These are phyloP conservation scores for Diaphora mendica DNA, from an alignment of 2,888 invertebrate species.

Conservation along the genomic window DNA sequence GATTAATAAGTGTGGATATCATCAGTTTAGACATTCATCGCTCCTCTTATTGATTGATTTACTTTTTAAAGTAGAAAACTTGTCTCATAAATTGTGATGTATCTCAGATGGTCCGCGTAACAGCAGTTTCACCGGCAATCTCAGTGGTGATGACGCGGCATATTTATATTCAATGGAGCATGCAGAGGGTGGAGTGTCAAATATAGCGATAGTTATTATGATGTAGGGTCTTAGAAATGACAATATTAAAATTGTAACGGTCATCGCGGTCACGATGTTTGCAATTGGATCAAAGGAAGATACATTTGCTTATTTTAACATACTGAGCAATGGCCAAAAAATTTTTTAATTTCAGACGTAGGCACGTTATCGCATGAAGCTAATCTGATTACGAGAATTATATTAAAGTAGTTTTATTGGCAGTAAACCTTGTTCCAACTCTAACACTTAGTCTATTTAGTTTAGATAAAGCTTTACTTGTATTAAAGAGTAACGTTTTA, in stretches of 20 bases:
- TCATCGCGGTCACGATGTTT: background rate
- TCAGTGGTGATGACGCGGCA: constrained; percentile 71
- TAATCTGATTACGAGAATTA: too few relatives aligned
- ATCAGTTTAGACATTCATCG: background rate
- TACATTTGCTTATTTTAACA: too few relatives aligned
- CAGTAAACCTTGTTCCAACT: too few relatives aligned
- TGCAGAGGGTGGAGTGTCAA: constrained; percentile 36
- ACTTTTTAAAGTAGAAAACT: constrained; percentile 9
- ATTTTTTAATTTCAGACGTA: too few relatives aligned
- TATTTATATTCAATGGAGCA: constrained; percentile 67
- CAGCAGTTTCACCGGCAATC: constrained; percentile 69
- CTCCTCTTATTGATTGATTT: background rate
- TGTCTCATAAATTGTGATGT: constrained; percentile 32
- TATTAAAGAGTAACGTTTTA: too few relatives aligned
- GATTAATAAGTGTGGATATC: background rate
- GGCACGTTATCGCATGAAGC: too few relatives aligned
- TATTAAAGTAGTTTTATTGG: too few relatives aligned
- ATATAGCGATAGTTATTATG: constrained; percentile 45
- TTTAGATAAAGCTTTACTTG: too few relatives aligned
- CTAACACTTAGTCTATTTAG: too few relatives aligned
- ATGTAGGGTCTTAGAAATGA: background rate
- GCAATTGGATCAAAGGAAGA: too few relatives aligned
- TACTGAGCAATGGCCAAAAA: too few relatives aligned
- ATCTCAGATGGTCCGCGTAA: constrained; percentile 46
- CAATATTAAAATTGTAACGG: background rate